Evolutionary conservation across 2,797 vertebrate species (phyloP).

Genomic region (Hephaestus fuliginosus): DNA sequence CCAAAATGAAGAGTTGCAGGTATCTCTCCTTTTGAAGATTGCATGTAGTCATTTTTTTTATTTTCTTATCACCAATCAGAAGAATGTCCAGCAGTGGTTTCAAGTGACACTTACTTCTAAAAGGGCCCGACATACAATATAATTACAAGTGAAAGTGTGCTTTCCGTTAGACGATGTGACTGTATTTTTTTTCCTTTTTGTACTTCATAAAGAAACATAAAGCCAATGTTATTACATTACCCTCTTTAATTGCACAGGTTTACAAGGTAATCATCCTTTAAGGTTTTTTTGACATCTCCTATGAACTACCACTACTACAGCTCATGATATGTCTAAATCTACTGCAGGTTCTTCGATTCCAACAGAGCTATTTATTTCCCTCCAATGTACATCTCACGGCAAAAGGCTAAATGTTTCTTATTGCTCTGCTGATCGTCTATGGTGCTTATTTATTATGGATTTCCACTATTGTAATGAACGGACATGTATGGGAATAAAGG

Average conservation of each 20-base stretch:
- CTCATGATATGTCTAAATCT: conserved; percentile 19
- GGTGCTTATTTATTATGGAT: conserved; percentile 83
- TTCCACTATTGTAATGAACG: conserved; percentile 75
- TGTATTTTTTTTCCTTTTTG: conserved; percentile 39
- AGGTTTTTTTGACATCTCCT: neutral
- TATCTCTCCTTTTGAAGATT: conserved; percentile 38
- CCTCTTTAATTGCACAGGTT: conserved; percentile 56
- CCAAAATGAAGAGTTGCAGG: conserved; percentile 13
- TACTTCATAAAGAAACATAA: conserved; percentile 44
- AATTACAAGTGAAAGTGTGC: conserved; percentile 48
- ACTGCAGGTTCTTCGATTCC: conserved; percentile 43
- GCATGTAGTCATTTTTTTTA: conserved; percentile 58
- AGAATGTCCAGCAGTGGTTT: conserved; percentile 20
- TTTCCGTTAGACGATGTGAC: conserved; percentile 57
- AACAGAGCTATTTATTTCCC: conserved; percentile 36
- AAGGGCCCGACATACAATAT: conserved; percentile 23
- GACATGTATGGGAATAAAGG: conserved; percentile 75
- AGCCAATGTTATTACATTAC: conserved; percentile 32
- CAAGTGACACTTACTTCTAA: neutral
- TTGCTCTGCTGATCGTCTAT: conserved; percentile 65
- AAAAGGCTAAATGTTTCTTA: conserved; percentile 55
- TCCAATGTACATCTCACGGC: conserved; percentile 27
- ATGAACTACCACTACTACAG: neutral
- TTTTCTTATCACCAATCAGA: conserved; percentile 31
- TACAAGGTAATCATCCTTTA: conserved; percentile 33